These are phyloP conservation scores for Calyptommatus sinebrachiatus DNA, from an alignment of 2,113 vertebrate genomes.

Conservation along the genomic window DNA sequence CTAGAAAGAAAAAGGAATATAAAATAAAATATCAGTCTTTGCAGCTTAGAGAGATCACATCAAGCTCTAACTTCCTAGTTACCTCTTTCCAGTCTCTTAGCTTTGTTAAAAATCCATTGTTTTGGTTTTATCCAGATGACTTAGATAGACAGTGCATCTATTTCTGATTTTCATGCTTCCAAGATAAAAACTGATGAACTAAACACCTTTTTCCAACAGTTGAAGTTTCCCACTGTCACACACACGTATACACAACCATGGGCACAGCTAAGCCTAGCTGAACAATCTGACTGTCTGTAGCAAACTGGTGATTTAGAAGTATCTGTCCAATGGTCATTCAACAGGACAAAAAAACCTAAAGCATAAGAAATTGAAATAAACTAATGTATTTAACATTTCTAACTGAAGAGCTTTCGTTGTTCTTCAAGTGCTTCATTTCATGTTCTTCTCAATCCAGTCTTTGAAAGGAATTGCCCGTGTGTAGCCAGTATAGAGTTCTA, in stretches of 20 bases:
- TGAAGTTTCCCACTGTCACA: conserved; percentile 19
- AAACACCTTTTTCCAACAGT: conserved; percentile 31
- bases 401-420: too few relatives aligned
- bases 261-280: conserved; percentile 14
- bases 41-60: conserved; percentile 8
- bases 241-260: conserved; percentile 32
- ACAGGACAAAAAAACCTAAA: conserved; percentile 57
- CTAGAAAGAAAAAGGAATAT: conserved; percentile 50
- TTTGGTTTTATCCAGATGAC: conserved; percentile 11
- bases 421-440: conserved; percentile 79
- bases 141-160: conserved; percentile 20
- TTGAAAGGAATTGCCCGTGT: conserved; percentile 87
- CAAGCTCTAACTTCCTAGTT: neutral
- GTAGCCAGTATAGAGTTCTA: conserved; percentile 89
- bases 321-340: conserved; percentile 19
- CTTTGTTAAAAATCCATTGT: conserved; percentile 6
- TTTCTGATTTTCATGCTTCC: conserved; percentile 30
- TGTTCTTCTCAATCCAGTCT: conserved; percentile 92
- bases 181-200: conserved; percentile 19
- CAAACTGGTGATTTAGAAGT: conserved; percentile 41
- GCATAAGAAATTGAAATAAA: conserved; percentile 39
- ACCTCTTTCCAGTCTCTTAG: conserved; percentile 28
- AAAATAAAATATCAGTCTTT: conserved; percentile 36
- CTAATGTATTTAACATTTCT: neutral
- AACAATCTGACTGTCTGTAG: conserved; percentile 15